A percentile compares a stretch with the other conserved stretches of the same genome.
phyloP scores from a whole-genome alignment of 2,113 vertebrate species.

The Ceyx cyanopectus region DNA sequence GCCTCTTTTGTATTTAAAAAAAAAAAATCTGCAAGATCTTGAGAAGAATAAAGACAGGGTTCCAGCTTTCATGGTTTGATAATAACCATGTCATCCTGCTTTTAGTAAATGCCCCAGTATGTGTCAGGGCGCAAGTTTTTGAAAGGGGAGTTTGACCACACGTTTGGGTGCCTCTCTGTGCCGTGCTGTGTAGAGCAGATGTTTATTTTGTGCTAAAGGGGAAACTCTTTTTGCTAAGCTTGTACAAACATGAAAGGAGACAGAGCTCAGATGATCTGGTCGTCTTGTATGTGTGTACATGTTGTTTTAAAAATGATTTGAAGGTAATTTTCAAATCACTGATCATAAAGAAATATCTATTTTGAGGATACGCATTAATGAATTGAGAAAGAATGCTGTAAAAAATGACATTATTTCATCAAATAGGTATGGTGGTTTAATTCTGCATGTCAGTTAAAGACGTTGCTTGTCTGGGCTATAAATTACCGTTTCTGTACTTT shows the following conservation, averaged over 20 bases:
- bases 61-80: conserved; percentile 86
- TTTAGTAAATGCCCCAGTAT: conserved; percentile 86
- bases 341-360: conserved; percentile 74
- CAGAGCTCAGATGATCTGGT: conserved; percentile 87
- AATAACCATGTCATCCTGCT: conserved; percentile 88
- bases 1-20: conserved; percentile 80
- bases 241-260: conserved; percentile 88
- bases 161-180: conserved; percentile 84
- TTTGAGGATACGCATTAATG: conserved; percentile 75
- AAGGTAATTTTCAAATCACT: conserved; percentile 80
- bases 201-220: conserved; percentile 90
- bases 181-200: conserved; percentile 88
- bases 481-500: conserved; percentile 95
- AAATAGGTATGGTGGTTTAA: conserved; percentile 86
- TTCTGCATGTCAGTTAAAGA: conserved; percentile 86
- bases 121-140: conserved; percentile 86
- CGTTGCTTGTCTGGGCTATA: conserved; percentile 88
- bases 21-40: conserved; percentile 83
- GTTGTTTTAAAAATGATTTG: conserved; percentile 75
- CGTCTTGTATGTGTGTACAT: conserved; percentile 83
- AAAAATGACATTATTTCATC: conserved; percentile 85
- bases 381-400: conserved; percentile 82
- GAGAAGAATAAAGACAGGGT: conserved; percentile 83
- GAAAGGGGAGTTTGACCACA: conserved; percentile 87
- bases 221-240: conserved; percentile 87